Evolutionary conservation across 2,888 invertebrate genomes (phyloP), one percentile per base, ranked within the genome.

Genomic region (Liodrosophila aerea): DNA sequence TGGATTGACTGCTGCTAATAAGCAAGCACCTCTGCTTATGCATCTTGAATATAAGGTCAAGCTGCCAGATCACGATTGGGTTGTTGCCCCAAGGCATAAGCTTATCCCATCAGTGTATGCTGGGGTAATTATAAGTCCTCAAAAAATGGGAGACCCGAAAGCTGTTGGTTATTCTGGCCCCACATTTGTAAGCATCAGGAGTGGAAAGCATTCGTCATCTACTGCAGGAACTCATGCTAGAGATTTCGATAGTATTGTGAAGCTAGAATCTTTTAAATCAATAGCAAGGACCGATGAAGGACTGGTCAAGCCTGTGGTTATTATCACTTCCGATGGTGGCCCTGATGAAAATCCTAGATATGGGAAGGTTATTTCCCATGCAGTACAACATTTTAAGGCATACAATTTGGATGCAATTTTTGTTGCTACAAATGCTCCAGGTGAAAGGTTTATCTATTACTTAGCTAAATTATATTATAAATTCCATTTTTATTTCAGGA

Each of bases 21-120:
- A 15, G 13, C 36, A 36, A 36, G 15, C 36, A 7, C 36, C 36
- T 11, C 15, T 36, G 5, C 12, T 15, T 11, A 15, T 36, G 36
- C 36, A 36, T 13, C 13, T 36, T 13, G 36, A 36, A 36, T 36
- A 36, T 1, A 36, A 13, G 13, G 13, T 36, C 36, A 36, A 36
- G 36, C 36, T 36, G 13, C 4, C 36, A 13, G 36, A 36, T 36
- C 36, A 36, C 13, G 15, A 36, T 15, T 36, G 3, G 15, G 15
- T 15, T 36, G 13, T 36, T 36, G 36, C 15, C 36, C 36, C 36
- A 36, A 36, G 13, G 36, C 36, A 36, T 36, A 36, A 36, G 5
- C 9, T 8, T 0, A 36, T 36, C 36, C 12, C 33, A 33, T 33
- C 33, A 33, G 33, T 1, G 5, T 33, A 33, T 33, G 8, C 29